These are phyloP conservation scores for Phaethornis superciliosus DNA, from an alignment of 2,113 vertebrate species.

Conservation along the genomic window DNA sequence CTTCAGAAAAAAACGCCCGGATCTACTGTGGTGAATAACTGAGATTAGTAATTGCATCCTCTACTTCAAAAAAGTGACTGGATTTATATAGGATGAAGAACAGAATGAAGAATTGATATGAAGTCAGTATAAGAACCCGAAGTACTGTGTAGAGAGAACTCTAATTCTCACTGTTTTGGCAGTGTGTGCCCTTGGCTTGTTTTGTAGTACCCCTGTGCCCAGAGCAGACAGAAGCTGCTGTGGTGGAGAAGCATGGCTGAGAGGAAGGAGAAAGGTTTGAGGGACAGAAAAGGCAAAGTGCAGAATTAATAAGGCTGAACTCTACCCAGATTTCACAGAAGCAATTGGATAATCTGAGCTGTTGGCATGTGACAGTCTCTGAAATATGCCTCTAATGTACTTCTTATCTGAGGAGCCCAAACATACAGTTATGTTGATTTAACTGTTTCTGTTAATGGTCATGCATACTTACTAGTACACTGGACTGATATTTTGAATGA, in stretches of 20 bases:
- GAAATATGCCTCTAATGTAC: not conserved
- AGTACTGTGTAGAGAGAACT: not conserved
- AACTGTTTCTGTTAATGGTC: not conserved
- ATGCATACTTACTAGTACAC: not conserved
- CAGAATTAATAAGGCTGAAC: not conserved
- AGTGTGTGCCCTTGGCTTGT: not conserved
- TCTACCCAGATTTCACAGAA: not conserved
- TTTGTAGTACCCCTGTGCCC: fast-evolving
- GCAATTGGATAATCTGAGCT: not conserved
- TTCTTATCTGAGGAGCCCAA: not conserved
- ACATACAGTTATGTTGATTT: not conserved
- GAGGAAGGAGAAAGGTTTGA: not conserved
- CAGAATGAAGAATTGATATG: too few species aligned
- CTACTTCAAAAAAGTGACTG: not conserved
- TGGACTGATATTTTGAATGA: not conserved
- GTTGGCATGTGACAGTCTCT: not conserved
- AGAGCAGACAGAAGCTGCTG: not conserved
- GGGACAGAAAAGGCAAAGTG: not conserved
- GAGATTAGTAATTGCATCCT: not conserved
- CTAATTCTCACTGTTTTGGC: not conserved
- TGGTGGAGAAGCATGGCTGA: not conserved
- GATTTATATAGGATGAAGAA: not conserved
- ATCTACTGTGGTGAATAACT: not conserved
- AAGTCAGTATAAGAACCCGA: not conserved
- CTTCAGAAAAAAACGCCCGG: not conserved